phyloP scores from a whole-genome alignment of 2,888 invertebrate genomes.

The Anarsia innoxiella region DNA sequence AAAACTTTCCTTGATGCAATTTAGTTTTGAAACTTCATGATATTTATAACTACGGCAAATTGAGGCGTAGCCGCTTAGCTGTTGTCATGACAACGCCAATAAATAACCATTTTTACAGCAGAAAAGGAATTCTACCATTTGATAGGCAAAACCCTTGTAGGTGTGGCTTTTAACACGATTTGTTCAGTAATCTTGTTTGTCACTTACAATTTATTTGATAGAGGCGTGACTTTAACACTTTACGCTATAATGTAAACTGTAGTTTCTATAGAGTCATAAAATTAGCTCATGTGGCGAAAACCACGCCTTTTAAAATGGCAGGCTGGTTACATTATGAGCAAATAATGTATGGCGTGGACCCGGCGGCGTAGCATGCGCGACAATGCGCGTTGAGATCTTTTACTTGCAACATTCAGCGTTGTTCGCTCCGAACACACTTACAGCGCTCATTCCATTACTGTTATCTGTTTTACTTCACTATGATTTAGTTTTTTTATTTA shows the following conservation, averaged over 20 bases:
- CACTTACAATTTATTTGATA: constrained; percentile 40
- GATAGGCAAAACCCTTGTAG: constrained; percentile 30
- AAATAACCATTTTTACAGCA: constrained; percentile 27
- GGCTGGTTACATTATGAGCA: constrained; percentile 17
- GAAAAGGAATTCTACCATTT: constrained; percentile 16
- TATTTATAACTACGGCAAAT: neutral
- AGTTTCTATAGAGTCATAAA: constrained; percentile 15
- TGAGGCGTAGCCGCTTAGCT: constrained; percentile 21
- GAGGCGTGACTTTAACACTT: constrained; percentile 41
- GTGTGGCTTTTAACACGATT: constrained; percentile 56
- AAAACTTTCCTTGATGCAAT: neutral
- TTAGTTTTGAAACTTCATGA: neutral
- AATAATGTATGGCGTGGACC: neutral
- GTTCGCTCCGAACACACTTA: too few relatives aligned
- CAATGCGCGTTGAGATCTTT: constrained; percentile 5
- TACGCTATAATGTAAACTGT: constrained; percentile 11
- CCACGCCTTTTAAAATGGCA: constrained; percentile 26
- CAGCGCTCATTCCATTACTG: too few relatives aligned
- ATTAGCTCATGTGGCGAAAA: constrained; percentile 22
- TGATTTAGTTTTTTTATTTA: too few relatives aligned
- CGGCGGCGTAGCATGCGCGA: too few relatives aligned
- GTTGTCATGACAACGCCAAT: constrained; percentile 32
- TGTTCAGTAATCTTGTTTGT: constrained; percentile 41
- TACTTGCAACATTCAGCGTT: neutral
- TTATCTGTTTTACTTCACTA: too few relatives aligned